Base-by-base conservation (phyloP, 2,888 invertebrate species). In the Meiosimyza decipiens region DNA sequence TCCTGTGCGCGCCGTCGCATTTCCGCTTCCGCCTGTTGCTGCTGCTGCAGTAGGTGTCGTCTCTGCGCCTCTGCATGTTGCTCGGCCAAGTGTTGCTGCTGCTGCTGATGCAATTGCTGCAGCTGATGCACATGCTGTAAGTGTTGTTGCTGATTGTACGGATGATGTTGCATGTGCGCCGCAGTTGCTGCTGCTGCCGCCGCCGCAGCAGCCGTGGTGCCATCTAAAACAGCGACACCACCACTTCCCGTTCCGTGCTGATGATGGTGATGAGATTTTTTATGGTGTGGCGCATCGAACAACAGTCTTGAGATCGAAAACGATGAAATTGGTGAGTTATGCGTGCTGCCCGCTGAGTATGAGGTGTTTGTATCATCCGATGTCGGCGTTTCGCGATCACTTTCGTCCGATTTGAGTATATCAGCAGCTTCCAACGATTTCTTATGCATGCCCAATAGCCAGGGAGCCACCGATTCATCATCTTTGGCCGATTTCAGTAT, bases 401-500 rank as follows among this genome's bases (percentile, higher is more conserved):
- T 91, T 76, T 91, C 90, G 83, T 96, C 96, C 72, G 86, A 87
- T 88, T 97, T 97, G 78, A 98, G 92, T 88, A 97, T 96, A 85
- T 96, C 96, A 78, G 98, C 97, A 71, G 99, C 99, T 90, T 99
- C 99, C 83, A 98, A 88, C 65, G 97, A 98, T 87, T 87, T 87
- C 77, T 84, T 83, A 74, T 87, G 86, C 87, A 87, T 92, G 99
- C 99, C 99, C 89, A 99, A 92, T 86, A 99, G 92, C 99, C 99
- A 99, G 73, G 99, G 99, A 77, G 99, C 99, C 79, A 99, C 99
- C 79, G 96, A 94, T 87, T 97, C 95, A 88, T 96, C 96, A 82
- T 97, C 97, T 89, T 98, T 97, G 87, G 96, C 97, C 86, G 96
- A 95, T 89, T 99, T 98, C 82, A 99, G 91, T 84, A 99, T 99